Conservation (phyloP, 2,113 vertebrate species). For the Trochalopteron elliotii region DNA sequence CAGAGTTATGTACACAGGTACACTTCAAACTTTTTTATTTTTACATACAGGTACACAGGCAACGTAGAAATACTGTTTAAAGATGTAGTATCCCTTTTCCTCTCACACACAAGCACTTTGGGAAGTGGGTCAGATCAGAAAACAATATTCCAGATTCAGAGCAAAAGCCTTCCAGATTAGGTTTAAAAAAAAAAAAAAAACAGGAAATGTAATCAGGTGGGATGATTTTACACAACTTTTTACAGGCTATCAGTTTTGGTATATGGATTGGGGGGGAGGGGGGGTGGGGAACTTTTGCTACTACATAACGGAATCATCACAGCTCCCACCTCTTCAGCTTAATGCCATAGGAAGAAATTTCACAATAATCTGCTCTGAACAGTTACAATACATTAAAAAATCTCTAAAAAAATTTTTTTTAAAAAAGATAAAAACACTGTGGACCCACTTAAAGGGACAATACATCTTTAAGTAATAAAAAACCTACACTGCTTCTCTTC, state of each 20-base stretch:
- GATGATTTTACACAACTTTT: not conserved
- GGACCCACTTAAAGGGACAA: slow-evolving; percentile 69
- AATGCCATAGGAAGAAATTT: slow-evolving; percentile 3
- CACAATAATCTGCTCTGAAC: slow-evolving; percentile 26
- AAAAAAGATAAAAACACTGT: not conserved
- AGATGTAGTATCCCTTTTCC: slow-evolving; percentile 77
- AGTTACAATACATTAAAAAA: not conserved
- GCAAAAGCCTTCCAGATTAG: not conserved
- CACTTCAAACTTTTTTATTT: slow-evolving; percentile 84
- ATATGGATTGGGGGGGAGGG: not conserved
- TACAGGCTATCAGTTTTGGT: not conserved
- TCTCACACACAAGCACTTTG: not conserved
- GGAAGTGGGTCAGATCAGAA: slow-evolving; percentile 42
- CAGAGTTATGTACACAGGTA: slow-evolving; percentile 99
- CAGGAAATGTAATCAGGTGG: not conserved
- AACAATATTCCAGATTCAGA: not conserved
- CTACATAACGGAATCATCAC: slow-evolving; percentile 43
- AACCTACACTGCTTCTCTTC: slow-evolving; percentile 85
- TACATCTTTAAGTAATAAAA: slow-evolving; percentile 79
- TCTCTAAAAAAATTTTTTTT: not conserved
- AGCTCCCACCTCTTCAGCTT: slow-evolving; percentile 55
- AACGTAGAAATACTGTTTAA: slow-evolving; percentile 82
- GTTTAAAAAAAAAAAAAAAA: not conserved
- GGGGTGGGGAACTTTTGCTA: not conserved
- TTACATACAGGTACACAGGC: slow-evolving; percentile 87